Evolutionary conservation across 2,797 vertebrate genomes (phyloP).

Genomic region (Toxotes lorentzi): DNA sequence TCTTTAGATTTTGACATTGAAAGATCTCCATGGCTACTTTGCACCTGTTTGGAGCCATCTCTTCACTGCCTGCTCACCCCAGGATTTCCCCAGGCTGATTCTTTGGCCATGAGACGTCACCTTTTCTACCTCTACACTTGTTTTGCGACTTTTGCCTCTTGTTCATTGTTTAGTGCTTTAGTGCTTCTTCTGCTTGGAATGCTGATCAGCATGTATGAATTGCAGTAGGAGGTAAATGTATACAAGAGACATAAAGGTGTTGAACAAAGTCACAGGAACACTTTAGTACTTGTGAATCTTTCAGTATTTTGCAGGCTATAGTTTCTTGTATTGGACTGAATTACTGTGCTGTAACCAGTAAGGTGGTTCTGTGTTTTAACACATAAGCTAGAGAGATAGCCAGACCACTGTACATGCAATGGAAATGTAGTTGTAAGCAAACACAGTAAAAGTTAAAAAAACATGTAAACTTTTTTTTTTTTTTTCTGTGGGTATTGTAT

Average conservation of each 20-base stretch:
- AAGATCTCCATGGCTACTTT: not conserved
- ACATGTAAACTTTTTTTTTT: too few relatives aligned
- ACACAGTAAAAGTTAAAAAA: too few relatives aligned
- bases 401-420: too few relatives aligned
- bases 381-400: not conserved
- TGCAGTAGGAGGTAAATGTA: not conserved
- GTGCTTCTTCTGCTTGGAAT: not conserved
- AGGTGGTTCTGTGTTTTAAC: not conserved
- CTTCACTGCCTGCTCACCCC: constrained; percentile 1
- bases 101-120: not conserved
- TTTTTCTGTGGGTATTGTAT: too few relatives aligned
- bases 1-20: constrained; percentile 25
- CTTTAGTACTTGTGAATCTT: not conserved
- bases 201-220: not conserved
- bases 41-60: constrained; percentile 11
- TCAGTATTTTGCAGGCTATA: not conserved
- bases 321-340: not conserved
- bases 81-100: not conserved
- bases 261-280: not conserved
- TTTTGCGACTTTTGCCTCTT: not conserved
- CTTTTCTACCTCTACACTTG: not conserved
- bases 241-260: not conserved
- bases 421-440: too few relatives aligned
- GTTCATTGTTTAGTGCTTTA: not conserved
- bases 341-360: not conserved